Conservation (phyloP, 1,140 invertebrate species). For the Leptestheria dahalacensis region DNA sequence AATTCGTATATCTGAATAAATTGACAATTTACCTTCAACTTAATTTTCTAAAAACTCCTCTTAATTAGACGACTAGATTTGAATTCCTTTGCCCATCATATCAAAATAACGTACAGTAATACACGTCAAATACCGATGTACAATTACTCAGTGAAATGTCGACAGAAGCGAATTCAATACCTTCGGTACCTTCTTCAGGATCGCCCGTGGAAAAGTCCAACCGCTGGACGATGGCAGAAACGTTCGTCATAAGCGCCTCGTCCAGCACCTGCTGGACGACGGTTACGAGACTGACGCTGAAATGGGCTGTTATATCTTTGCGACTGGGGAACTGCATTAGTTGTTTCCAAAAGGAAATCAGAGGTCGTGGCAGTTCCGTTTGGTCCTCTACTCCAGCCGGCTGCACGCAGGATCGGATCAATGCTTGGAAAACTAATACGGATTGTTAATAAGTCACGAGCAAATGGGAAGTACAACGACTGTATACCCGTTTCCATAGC, state of each 20-base stretch:
- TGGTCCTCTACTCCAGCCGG: neutral
- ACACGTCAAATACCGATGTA: too few relatives aligned
- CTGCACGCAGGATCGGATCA: neutral
- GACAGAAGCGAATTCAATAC: neutral
- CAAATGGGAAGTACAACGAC: neutral
- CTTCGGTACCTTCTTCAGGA: neutral
- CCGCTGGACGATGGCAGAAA: neutral
- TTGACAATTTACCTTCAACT: too few relatives aligned
- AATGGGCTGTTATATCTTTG: neutral
- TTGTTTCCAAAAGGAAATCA: neutral
- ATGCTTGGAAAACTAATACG: neutral
- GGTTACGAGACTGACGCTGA: neutral
- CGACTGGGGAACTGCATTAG: neutral
- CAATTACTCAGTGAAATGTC: too few relatives aligned
- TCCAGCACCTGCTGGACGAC: neutral
- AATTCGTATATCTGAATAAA: too few relatives aligned
- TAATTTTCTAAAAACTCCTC: too few relatives aligned
- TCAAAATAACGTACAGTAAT: too few relatives aligned
- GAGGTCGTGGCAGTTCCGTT: neutral
- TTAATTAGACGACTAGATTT: too few relatives aligned
- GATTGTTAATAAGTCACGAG: neutral
- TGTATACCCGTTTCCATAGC: neutral
- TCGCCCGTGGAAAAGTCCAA: neutral
- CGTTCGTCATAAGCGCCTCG: neutral
- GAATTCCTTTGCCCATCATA: too few relatives aligned